phyloP scores from a whole-genome alignment of 1,140 invertebrate species.

The Penaeus chinensis region DNA sequence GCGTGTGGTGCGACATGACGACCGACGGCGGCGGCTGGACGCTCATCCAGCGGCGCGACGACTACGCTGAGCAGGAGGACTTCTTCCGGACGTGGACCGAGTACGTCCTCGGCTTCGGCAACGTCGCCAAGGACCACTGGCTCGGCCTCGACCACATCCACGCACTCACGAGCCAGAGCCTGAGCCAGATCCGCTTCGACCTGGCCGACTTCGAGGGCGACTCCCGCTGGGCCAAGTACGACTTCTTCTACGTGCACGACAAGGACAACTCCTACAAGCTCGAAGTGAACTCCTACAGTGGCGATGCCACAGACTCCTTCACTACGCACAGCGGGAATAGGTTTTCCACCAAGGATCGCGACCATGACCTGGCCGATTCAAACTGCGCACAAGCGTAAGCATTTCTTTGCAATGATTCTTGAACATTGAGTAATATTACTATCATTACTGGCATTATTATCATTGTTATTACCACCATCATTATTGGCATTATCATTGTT shows the following conservation, averaged over 20 bases:
- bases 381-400: conserved; percentile 64
- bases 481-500: too few species aligned
- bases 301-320: conserved; percentile 60
- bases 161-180: conserved; percentile 53
- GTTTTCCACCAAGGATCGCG: conserved; percentile 65
- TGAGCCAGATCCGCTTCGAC: conserved; percentile 63
- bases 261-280: conserved; percentile 53
- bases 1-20: conserved; percentile 65
- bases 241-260: conserved; percentile 60
- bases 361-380: conserved; percentile 64
- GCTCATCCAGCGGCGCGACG: conserved; percentile 65
- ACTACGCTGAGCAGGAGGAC: conserved; percentile 42
- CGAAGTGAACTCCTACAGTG: conserved; percentile 55
- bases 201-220: conserved; percentile 64
- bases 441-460: too few species aligned
- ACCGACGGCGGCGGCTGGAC: conserved; percentile 67
- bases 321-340: conserved; percentile 56
- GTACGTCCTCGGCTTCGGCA: conserved; percentile 72
- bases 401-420: not conserved
- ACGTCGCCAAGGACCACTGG: conserved; percentile 68
- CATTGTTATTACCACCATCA: too few species aligned
- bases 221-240: conserved; percentile 63
- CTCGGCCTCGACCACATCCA: conserved; percentile 66
- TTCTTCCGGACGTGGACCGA: conserved; percentile 69
- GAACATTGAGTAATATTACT: not conserved